Percentiles rank a stretch among this genome's conserved stretches.
Evolutionary conservation across 2,888 invertebrate species (phyloP).

Genomic region (Ceramica pisi): DNA sequence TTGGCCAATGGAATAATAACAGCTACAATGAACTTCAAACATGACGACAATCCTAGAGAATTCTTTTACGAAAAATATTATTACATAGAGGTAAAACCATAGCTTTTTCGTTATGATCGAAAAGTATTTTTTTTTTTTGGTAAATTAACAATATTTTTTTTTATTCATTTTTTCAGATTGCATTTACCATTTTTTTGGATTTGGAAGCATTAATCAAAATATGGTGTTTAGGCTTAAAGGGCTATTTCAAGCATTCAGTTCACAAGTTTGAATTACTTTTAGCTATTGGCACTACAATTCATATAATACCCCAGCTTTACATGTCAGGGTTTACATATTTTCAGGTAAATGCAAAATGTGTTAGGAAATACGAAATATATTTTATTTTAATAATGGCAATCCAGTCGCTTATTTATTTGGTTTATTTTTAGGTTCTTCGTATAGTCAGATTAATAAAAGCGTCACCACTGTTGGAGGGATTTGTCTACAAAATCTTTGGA

Average conservation of each 20-base stretch:
- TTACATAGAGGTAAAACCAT: slow-evolving; percentile 94
- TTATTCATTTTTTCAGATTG: slow-evolving; percentile 91
- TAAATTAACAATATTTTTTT: neutral
- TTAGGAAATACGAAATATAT: slow-evolving; percentile 2
- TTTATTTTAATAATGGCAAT: neutral
- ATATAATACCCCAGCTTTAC: slow-evolving; percentile 97
- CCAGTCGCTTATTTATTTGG: neutral
- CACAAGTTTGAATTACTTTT: slow-evolving; percentile 99
- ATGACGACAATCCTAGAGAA: slow-evolving; percentile 95
- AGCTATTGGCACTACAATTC: slow-evolving; percentile 97
- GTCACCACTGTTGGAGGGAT: slow-evolving; percentile 99
- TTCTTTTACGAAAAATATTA: slow-evolving; percentile 98
- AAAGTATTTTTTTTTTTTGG: no score
- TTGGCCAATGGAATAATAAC: slow-evolving; percentile 98
- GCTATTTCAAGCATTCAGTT: slow-evolving; percentile 98
- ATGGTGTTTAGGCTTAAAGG: slow-evolving; percentile 98
- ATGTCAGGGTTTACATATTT: slow-evolving; percentile 98
- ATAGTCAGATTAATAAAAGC: slow-evolving; percentile 99
- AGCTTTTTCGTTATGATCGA: neutral
- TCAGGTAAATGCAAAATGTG: slow-evolving; percentile 91
- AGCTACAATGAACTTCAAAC: slow-evolving; percentile 98
- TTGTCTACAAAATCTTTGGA: slow-evolving; percentile 98
- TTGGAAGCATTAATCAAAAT: slow-evolving; percentile 99
- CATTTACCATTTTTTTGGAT: slow-evolving; percentile 98
- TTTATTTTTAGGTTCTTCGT: slow-evolving; percentile 94